phyloP scores from a whole-genome alignment of 1,140 invertebrate genomes.

The Glossosoma conforme region DNA sequence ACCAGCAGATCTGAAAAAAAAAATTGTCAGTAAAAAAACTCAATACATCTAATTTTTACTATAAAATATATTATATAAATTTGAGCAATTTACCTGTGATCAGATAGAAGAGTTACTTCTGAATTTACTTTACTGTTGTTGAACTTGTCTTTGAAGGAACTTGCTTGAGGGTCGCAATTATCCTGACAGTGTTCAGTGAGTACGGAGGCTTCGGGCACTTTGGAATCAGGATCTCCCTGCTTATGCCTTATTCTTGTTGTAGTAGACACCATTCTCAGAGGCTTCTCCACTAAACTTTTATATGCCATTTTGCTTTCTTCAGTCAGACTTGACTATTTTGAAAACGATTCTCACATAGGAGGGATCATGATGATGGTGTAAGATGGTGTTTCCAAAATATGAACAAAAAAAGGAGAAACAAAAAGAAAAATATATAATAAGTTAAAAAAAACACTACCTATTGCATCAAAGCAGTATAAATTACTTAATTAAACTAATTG shows the following conservation, averaged over 20 bases:
- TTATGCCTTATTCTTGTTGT: constrained; percentile 18
- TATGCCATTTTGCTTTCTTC: constrained; percentile 86
- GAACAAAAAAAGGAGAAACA: constrained; percentile 35
- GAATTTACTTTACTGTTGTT: too few species aligned
- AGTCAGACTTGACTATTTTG: constrained; percentile 64
- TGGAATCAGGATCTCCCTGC: constrained; percentile 1
- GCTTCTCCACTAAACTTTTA: constrained; percentile 79
- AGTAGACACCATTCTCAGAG: constrained; percentile 30
- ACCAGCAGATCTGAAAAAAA: too few species aligned
- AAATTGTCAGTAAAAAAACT: neutral
- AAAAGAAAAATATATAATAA: constrained; percentile 34
- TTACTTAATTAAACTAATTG: too few species aligned
- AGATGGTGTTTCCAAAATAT: constrained; percentile 38
- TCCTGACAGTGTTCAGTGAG: too few species aligned
- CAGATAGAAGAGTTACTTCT: too few species aligned
- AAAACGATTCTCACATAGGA: constrained; percentile 35
- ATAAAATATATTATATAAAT: neutral
- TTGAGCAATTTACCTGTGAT: too few species aligned
- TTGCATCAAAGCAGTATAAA: too few species aligned
- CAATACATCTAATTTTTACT: neutral
- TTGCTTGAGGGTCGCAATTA: too few species aligned
- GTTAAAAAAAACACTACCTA: too few species aligned
- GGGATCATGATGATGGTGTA: constrained; percentile 27
- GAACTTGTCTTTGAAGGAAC: too few species aligned
- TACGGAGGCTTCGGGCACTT: neutral